Evolutionary conservation across 1,140 invertebrate species (phyloP).

Genomic region (Bathynomus jamesi): DNA sequence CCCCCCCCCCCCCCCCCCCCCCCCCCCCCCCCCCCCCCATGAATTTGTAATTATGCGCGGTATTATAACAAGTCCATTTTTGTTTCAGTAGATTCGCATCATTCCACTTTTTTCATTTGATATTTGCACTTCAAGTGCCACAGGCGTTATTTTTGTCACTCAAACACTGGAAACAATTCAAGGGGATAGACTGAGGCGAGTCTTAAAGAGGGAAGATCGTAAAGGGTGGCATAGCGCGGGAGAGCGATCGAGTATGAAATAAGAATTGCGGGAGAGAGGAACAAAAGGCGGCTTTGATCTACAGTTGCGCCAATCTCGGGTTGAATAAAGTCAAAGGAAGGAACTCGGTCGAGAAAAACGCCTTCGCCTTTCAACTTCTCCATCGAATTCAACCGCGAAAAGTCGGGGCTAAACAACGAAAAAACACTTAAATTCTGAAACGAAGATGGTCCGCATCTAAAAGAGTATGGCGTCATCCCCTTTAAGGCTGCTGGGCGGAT

Average conservation of each 20-base stretch:
- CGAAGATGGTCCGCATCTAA: not conserved
- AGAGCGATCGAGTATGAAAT: not conserved
- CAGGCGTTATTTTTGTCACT: slow-evolving; percentile 33
- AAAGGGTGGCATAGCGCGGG: not conserved
- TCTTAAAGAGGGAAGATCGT: slow-evolving; percentile 23
- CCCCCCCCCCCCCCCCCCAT: too few relatives aligned
- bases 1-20: too few relatives aligned
- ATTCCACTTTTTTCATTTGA: too few relatives aligned
- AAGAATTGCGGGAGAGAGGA: not conserved
- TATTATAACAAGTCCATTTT: too few relatives aligned
- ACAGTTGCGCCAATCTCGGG: not conserved
- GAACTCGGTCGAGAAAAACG: too few relatives aligned
- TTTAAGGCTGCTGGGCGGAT: not conserved
- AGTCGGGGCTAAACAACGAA: too few relatives aligned
- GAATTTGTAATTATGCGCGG: too few relatives aligned
- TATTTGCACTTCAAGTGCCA: too few relatives aligned
- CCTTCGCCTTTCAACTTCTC: not conserved
- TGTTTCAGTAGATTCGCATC: too few relatives aligned
- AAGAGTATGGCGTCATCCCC: not conserved
- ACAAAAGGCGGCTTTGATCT: not conserved
- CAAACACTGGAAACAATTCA: slow-evolving; percentile 27
- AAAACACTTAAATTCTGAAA: too few relatives aligned
- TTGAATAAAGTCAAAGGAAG: too few relatives aligned
- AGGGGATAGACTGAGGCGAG: slow-evolving; percentile 24
- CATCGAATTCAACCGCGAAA: too few relatives aligned